These are phyloP conservation scores for Dryobotodes eremita DNA, from an alignment of 2,888 invertebrate species.

Conservation along the genomic window DNA sequence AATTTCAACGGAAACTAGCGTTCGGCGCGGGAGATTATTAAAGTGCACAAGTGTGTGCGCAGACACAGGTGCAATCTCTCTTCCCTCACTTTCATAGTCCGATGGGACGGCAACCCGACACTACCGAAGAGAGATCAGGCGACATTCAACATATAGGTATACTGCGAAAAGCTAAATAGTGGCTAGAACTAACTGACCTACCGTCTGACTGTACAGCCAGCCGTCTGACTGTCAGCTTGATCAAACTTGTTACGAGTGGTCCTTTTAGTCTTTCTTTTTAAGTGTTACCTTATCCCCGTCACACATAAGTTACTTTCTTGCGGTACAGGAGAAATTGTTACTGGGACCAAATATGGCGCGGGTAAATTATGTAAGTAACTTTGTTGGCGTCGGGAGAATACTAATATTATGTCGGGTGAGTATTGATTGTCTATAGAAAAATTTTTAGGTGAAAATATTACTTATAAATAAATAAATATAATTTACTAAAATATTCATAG, in stretches of 20 bases:
- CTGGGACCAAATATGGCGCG: conserved; percentile 57
- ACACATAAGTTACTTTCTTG: conserved; percentile 59
- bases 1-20: no score
- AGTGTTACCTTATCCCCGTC: conserved; percentile 33
- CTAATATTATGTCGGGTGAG: conserved; percentile 31
- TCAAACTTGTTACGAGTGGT: conserved; percentile 17
- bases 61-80: no score
- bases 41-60: no score
- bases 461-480: no score
- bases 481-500: conserved; percentile 18
- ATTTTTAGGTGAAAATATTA: neutral
- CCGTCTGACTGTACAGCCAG: neutral
- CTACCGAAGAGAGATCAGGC: no score
- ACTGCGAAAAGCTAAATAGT: neutral
- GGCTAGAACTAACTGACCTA: no score
- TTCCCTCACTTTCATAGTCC: no score
- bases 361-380: conserved; percentile 48
- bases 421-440: conserved; percentile 28
- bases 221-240: no score
- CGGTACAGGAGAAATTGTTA: conserved; percentile 59
- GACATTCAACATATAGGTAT: neutral
- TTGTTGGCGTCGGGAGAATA: conserved; percentile 57
- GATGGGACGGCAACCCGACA: no score
- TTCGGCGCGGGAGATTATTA: no score
- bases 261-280: conserved; percentile 24